A percentile compares a stretch with the other conserved stretches of the same genome.
Conservation (phyloP, 2,797 vertebrate genomes). For the Sebastolobus altivelis region DNA sequence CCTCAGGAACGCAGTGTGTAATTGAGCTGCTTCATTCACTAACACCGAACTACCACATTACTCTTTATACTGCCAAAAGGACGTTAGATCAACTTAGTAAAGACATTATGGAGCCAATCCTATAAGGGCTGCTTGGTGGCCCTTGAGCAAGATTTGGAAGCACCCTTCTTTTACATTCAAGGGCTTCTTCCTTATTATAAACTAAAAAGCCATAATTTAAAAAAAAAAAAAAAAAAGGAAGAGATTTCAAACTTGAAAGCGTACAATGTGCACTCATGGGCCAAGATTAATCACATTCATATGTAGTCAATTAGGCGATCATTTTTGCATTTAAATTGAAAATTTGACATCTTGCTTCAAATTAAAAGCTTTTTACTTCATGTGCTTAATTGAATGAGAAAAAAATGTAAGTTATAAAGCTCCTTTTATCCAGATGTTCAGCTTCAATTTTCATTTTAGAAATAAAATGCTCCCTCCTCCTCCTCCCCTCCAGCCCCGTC, state of each 20-base stretch:
- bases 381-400: constrained; percentile 41
- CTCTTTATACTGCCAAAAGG: constrained; percentile 48
- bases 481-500: neutral
- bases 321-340: constrained; percentile 56
- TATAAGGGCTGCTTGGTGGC: constrained; percentile 14
- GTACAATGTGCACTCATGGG: constrained; percentile 24
- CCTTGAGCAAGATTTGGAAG: constrained; percentile 31
- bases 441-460: constrained; percentile 50
- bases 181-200: constrained; percentile 56
- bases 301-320: constrained; percentile 21
- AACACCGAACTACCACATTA: constrained; percentile 21
- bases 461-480: constrained; percentile 52
- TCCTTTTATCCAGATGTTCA: constrained; percentile 59
- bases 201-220: constrained; percentile 71
- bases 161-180: constrained; percentile 27
- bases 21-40: constrained; percentile 53
- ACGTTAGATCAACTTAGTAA: constrained; percentile 48
- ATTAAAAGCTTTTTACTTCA: constrained; percentile 41
- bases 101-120: constrained; percentile 52
- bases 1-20: constrained; percentile 71
- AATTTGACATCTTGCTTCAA: constrained; percentile 37
- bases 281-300: constrained; percentile 38
- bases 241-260: constrained; percentile 28
- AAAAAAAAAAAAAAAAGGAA: constrained; percentile 16
- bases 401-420: constrained; percentile 39